Evolutionary conservation across 2,113 vertebrate species (phyloP), one percentile per base, ranked within the genome.

Genomic region (Dromiciops gliroides): DNA sequence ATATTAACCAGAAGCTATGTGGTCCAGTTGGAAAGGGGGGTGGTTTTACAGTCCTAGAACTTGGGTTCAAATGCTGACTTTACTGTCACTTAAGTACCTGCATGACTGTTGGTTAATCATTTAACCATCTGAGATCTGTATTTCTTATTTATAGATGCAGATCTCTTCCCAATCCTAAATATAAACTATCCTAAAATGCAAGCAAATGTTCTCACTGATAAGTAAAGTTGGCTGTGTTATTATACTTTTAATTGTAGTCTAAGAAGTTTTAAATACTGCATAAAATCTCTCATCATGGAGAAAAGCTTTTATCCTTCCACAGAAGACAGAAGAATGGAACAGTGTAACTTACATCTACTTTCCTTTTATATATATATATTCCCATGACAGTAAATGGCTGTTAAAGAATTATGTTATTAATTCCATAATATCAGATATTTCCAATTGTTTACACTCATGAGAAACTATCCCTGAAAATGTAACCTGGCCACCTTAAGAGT

Each of bases 321-420:
- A 75, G 7, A 83, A 22, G 16, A 44, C 44, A n/a, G 6, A 83
- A 83, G 19, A 83, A 83, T 83, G 67, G 14, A 83, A 83, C n/a
- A 44, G 19, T 44, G 16, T 83, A 44, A 83, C 19, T 19, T 83
- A 23, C 44, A 23, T 16, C n/a, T 83, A 2, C 6, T 8, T 44
- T 83, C 19, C 37, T 83, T 23, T 44, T 95, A n/a, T n/a, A n/a
- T n/a, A n/a, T 95, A 96, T 53, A 25, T 90, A 11, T 92, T 93
- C 93, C 28, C 37, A 50, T 92, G 89, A 67, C 89, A 47, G 50
- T n/a, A 50, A 8, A 75, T 75, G 89, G 5, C 24, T 31, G 2
- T 44, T 83, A 83, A 83, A 83, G n/a, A 83, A 44, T 22, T 7
- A n/a, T 44, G 8, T 44, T 91, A 90, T 23, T 93, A 48, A 8